Conservation (phyloP, 2,113 vertebrate genomes). For the Rana temporaria region DNA sequence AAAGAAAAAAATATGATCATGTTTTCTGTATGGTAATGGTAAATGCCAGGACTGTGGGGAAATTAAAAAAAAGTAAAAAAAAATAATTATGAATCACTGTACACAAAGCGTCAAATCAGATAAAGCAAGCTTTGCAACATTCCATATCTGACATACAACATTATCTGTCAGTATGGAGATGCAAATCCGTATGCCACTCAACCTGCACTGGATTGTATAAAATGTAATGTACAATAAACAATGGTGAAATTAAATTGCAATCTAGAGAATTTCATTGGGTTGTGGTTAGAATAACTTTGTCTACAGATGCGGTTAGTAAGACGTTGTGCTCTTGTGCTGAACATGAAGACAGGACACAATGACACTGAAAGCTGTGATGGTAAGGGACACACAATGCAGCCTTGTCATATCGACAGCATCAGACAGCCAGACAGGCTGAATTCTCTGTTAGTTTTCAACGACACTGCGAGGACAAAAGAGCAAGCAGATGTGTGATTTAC, state of each 20-base stretch:
- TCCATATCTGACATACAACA: too few species aligned
- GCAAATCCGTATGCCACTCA: too few species aligned
- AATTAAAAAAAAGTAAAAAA: not conserved
- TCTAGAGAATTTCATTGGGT: not conserved
- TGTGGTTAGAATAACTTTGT: not conserved
- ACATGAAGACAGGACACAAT: slow-evolving; percentile 62
- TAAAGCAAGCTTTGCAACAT: too few species aligned
- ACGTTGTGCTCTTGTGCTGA: slow-evolving; percentile 35
- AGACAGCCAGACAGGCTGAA: slow-evolving; percentile 67
- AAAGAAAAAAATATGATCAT: too few species aligned
- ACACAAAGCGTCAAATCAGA: too few species aligned
- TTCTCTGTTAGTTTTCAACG: slow-evolving; percentile 75
- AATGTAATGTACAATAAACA: not conserved
- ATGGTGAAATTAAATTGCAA: not conserved
- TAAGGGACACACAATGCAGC: slow-evolving; percentile 66
- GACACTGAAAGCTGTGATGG: slow-evolving; percentile 69
- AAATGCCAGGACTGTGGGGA: too few species aligned
- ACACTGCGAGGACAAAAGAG: slow-evolving; percentile 63
- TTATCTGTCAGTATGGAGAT: too few species aligned
- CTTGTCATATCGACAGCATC: slow-evolving; percentile 63
- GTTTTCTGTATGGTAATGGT: too few species aligned
- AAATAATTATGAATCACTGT: not conserved
- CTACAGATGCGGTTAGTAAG: slow-evolving; percentile 34
- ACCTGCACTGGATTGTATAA: too few species aligned
- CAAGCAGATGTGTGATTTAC: slow-evolving; percentile 74